Evolutionary conservation across 2,113 vertebrate species (phyloP).

Genomic region (Cygnus atratus): DNA sequence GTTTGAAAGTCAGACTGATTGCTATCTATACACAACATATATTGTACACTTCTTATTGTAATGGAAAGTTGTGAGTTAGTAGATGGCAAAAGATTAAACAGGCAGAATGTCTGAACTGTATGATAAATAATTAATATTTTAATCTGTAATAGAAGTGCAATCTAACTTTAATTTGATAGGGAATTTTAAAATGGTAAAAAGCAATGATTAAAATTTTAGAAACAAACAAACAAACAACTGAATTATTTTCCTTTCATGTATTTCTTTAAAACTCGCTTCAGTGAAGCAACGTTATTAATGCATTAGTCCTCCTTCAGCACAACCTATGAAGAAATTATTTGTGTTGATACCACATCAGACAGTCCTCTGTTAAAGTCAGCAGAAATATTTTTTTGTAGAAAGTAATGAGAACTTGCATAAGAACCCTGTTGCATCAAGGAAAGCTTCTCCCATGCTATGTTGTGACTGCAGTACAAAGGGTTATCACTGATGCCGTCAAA

Average conservation of each 20-base stretch:
- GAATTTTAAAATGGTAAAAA: neutral
- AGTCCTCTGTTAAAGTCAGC: neutral
- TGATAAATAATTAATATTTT: neutral
- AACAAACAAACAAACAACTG: neutral
- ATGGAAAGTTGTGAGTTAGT: neutral
- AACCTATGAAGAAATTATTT: neutral
- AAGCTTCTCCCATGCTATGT: neutral
- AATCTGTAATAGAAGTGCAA: neutral
- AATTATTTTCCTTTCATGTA: neutral
- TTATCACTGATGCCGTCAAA: neutral
- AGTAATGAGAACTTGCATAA: neutral
- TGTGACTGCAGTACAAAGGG: neutral
- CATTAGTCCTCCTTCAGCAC: neutral
- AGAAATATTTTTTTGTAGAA: neutral
- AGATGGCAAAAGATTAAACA: neutral
- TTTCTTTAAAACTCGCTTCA: neutral
- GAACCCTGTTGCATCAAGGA: neutral
- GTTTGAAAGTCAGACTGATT: neutral
- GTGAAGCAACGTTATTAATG: neutral
- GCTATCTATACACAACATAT: neutral
- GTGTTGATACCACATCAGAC: neutral
- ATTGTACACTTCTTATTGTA: neutral
- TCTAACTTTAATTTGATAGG: neutral
- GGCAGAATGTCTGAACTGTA: neutral
- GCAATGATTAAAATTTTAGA: neutral